A percentile compares a stretch with the other conserved stretches of the same genome.
Evolutionary conservation across 1,140 invertebrate genomes (phyloP).

Genomic region (Lepidurus arcticus): DNA sequence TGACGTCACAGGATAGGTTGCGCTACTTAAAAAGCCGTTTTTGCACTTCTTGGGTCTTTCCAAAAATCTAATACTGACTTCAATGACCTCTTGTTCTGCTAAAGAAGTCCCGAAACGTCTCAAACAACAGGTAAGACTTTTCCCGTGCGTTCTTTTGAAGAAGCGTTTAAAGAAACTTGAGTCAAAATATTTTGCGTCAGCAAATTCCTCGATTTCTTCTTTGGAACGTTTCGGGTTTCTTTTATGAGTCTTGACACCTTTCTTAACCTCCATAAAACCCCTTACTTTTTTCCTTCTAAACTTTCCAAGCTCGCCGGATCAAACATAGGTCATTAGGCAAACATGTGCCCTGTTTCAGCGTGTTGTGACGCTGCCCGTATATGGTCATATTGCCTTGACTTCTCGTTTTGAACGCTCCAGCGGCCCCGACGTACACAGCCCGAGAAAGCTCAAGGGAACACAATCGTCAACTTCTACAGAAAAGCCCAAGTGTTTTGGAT

Average conservation of each 20-base stretch:
- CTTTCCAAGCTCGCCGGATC: conserved; percentile 13
- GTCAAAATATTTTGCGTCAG: not conserved
- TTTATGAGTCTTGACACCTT: not conserved
- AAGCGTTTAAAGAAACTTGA: too few relatives aligned
- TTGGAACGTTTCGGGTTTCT: not conserved
- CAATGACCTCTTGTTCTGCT: not conserved
- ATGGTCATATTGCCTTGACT: conserved; percentile 7
- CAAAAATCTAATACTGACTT: not conserved
- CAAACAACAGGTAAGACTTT: not conserved
- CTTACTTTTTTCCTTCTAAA: not conserved
- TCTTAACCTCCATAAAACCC: not conserved
- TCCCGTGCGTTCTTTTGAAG: too few relatives aligned
- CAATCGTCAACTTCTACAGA: not conserved
- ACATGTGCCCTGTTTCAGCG: conserved; percentile 12
- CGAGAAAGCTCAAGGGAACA: not conserved
- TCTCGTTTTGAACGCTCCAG: not conserved
- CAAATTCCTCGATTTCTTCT: not conserved
- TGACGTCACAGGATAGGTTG: conserved; percentile 4
- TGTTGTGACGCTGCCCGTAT: conserved; percentile 8
- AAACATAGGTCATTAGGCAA: conserved; percentile 9
- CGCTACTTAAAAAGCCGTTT: not conserved
- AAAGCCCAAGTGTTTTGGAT: not conserved
- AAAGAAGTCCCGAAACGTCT: not conserved
- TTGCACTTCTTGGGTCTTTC: not conserved
- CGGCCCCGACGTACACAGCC: not conserved